Evolutionary conservation across 2,113 vertebrate genomes (phyloP).

Genomic region (Numenius arquata): DNA sequence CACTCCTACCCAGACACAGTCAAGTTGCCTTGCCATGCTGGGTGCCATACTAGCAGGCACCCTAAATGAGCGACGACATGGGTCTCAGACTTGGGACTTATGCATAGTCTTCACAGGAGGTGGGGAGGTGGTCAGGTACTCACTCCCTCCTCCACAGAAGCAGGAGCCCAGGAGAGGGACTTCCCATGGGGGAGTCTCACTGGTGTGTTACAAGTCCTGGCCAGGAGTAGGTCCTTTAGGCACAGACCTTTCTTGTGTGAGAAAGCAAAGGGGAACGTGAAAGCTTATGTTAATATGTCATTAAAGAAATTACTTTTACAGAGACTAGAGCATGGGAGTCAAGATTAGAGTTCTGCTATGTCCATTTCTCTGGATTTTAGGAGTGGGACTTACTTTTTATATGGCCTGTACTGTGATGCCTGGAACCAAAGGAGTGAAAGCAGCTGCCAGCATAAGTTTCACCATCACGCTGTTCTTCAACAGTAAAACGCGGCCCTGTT

Average conservation of each 20-base stretch:
- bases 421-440: not conserved
- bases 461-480: not conserved
- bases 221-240: not conserved
- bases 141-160: not conserved
- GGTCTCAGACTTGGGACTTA: not conserved
- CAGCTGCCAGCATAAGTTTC: not conserved
- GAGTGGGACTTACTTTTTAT: not conserved
- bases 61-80: fast-evolving
- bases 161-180: not conserved
- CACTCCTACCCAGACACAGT: not conserved
- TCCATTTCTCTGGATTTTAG: not conserved
- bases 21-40: not conserved
- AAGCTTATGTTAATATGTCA: not conserved
- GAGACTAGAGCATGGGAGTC: not conserved
- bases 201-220: fast-evolving
- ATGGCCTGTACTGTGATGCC: not conserved
- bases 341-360: not conserved
- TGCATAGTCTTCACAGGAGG: not conserved
- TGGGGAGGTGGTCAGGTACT: not conserved
- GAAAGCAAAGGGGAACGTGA: not conserved
- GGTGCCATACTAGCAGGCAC: not conserved
- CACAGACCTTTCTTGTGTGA: not conserved
- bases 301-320: not conserved
- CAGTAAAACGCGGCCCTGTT: not conserved
- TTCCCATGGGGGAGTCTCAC: not conserved